Evolutionary conservation across 64 coral and sea anemone species (phyloP).

Genomic region (Actinia tenebrosa): DNA sequence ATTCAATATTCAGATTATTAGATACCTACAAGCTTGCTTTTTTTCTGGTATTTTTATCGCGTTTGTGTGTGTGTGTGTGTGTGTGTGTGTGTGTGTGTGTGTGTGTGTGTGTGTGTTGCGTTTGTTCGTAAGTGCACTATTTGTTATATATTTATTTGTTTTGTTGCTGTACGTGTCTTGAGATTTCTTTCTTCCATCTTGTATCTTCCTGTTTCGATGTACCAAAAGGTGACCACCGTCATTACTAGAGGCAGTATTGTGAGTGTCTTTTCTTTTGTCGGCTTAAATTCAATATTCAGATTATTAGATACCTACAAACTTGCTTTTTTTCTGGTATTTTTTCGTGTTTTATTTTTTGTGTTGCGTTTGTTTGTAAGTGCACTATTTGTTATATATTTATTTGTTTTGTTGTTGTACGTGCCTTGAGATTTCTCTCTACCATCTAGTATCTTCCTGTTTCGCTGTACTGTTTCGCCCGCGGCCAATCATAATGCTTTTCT

Average conservation of each 20-base stretch:
- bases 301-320: not conserved
- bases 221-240: too few species aligned
- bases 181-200: not conserved
- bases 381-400: not conserved
- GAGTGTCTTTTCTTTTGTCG: not conserved
- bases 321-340: not conserved
- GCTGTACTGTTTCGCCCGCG: not conserved
- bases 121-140: not conserved
- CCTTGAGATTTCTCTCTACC: not conserved
- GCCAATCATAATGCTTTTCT: not conserved
- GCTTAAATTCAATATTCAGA: not conserved
- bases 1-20: not conserved
- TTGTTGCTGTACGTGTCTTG: not conserved
- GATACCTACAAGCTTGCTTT: not conserved
- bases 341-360: not conserved
- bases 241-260: not conserved
- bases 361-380: not conserved
- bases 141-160: not conserved
- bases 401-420: not conserved
- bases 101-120: too few species aligned
- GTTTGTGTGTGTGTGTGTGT: too few species aligned
- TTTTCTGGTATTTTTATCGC: not conserved
- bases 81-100: too few species aligned
- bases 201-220: not conserved
- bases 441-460: slow-evolving; percentile 3